Evolutionary conservation across 2,888 invertebrate species (phyloP), one percentile per base, ranked within the genome.

Genomic region (Archips crataeganus): DNA sequence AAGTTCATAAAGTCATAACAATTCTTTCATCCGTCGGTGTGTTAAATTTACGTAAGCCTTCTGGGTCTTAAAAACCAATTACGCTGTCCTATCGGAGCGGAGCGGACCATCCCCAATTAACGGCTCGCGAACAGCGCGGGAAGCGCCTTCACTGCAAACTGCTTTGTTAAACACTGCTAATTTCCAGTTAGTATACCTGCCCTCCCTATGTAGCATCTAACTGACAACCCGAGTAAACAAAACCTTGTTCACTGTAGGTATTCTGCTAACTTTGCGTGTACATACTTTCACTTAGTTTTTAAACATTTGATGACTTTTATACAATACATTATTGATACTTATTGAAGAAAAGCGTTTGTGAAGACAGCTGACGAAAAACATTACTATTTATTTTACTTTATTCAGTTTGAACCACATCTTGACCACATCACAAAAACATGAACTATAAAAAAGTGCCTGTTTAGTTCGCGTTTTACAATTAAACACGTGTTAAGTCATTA

Each of bases 11-110:
- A 75, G 74, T 65, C 73, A 73, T 76, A 80, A 75, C 77, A 78
- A 79, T 81, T 39, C 13, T 74, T 47, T 11, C 57, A 45, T 59
- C 6, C 66, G 57, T 62, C 10, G 70, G 47, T 54, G 39, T 65
- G 63, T 71, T 71, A 51, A 77, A 76, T 70, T 71, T 81, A 76
- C 79, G 78, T 75, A 75, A 75, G 78, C 75, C 59, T 34, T 75
- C 75, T 77, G 78, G 79, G 78, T 82, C 78, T 77, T 75, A 75
- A 78, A 80, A 79, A 79, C 79, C 81, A 85, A 87, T 87, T 84
- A 84, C 47, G 45, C 49, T 81, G 81, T 76, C 77, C 77, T 77
- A 78, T 77, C 77, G 79, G 75, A 75, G 79, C 75, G 74, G 76
- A 76, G 73, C 70, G 76, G 79, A 76, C 76, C 76, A 77, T 76